phyloP scores from a whole-genome alignment of 2,797 vertebrate species.

The Lagocephalus sceleratus region DNA sequence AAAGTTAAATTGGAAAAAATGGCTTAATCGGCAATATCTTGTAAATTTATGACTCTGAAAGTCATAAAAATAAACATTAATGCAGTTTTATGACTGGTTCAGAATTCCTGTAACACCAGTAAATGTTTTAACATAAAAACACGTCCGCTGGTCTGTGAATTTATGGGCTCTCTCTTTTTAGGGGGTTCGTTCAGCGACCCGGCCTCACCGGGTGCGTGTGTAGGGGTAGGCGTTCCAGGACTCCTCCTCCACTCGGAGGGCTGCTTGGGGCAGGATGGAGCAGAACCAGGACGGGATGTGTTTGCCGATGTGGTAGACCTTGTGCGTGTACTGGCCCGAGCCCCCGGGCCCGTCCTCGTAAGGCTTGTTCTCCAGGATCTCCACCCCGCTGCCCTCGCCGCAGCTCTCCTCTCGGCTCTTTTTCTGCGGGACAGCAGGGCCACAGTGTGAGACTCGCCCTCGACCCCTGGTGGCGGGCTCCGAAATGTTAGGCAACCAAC shows the following conservation, averaged over 20 bases:
- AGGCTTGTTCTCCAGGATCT: slow-evolving; percentile 96
- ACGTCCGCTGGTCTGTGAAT: no score
- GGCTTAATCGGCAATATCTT: slow-evolving; percentile 6
- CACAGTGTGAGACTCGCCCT: no score
- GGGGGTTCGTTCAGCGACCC: neutral
- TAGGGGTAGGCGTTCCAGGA: slow-evolving; percentile 97
- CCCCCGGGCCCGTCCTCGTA: slow-evolving; percentile 93
- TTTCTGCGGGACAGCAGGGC: slow-evolving; percentile 77
- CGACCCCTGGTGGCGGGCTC: no score
- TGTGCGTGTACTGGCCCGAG: slow-evolving; percentile 94
- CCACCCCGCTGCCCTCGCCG: slow-evolving; percentile 95
- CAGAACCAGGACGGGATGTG: slow-evolving; percentile 99
- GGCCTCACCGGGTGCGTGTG: slow-evolving; percentile 85
- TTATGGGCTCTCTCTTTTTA: neutral
- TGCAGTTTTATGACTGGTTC: neutral
- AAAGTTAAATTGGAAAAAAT: neutral
- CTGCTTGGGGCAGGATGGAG: slow-evolving; percentile 91
- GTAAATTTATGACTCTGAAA: slow-evolving; percentile 12
- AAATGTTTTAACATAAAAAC: neutral
- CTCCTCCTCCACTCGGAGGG: slow-evolving; percentile 90
- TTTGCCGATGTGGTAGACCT: slow-evolving; percentile 98
- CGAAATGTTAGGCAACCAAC: no score
- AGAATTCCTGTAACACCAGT: no score
- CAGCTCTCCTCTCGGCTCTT: slow-evolving; percentile 97
- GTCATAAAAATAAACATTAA: slow-evolving; percentile 19